Conservation (phyloP, 1,140 invertebrate species). For the Euwallacea fornicatus region DNA sequence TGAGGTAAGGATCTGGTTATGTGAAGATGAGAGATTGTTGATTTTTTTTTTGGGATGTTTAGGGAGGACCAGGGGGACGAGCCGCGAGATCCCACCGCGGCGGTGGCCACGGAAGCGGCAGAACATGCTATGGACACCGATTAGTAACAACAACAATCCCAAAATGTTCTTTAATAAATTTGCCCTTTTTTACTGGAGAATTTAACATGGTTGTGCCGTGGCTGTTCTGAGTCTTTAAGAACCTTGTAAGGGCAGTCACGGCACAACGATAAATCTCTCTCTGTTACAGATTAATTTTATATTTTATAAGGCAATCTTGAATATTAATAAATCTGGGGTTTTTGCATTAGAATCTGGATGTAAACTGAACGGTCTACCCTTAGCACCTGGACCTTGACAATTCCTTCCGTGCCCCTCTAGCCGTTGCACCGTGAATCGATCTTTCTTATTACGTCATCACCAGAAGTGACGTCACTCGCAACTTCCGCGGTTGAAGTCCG, state of each 20-base stretch:
- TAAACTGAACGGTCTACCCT: too few relatives aligned
- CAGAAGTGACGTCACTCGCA: background rate
- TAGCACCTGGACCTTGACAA: background rate
- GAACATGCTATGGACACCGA: conserved; percentile 53
- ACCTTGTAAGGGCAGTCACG: conserved; percentile 42
- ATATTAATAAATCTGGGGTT: background rate
- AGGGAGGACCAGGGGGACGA: conserved; percentile 47
- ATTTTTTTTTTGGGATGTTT: conserved; percentile 16
- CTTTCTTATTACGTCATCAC: conserved; percentile 9
- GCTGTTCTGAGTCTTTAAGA: conserved; percentile 35
- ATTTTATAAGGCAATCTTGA: background rate
- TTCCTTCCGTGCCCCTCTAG: background rate
- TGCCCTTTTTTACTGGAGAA: conserved; percentile 3
- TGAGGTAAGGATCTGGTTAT: conserved; percentile 35
- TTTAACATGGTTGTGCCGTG: conserved; percentile 42
- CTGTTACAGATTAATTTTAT: background rate
- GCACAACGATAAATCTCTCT: conserved; percentile 26
- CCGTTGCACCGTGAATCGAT: conserved; percentile 19
- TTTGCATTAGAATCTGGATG: background rate
- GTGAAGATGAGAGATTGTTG: background rate
- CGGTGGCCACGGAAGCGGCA: conserved; percentile 61
- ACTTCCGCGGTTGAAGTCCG: background rate
- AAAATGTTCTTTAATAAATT: conserved; percentile 5
- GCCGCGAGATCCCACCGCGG: conserved; percentile 55
- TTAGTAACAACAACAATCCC: conserved; percentile 4